Percentiles rank a stretch among this genome's conserved stretches.
Evolutionary conservation across 2,113 vertebrate genomes (phyloP).

Genomic region (Vimba vimba): DNA sequence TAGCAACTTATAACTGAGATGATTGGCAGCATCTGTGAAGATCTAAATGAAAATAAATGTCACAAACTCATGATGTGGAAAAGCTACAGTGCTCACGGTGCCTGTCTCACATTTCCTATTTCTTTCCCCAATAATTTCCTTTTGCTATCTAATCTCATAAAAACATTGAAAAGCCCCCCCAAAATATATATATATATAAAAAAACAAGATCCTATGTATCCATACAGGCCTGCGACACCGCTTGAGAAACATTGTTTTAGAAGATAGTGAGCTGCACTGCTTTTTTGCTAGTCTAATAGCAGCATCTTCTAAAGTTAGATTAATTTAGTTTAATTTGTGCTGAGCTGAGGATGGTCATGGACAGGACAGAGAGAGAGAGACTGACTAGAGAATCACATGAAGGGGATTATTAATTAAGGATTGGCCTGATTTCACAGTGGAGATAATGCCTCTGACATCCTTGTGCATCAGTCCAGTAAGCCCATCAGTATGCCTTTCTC

Average conservation of each 20-base stretch:
- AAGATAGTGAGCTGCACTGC: neutral
- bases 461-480: slow-evolving; percentile 37
- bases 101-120: neutral
- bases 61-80: neutral
- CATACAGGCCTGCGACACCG: neutral
- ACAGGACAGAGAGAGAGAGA: neutral
- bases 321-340: slow-evolving; percentile 47
- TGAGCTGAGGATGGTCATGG: slow-evolving; percentile 11
- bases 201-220: neutral
- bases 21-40: neutral
- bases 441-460: slow-evolving; percentile 36
- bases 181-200: neutral
- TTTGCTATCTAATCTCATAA: slow-evolving; percentile 1
- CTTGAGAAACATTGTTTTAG: neutral
- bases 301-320: slow-evolving; percentile 30
- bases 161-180: neutral
- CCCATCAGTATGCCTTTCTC: slow-evolving; percentile 56
- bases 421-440: slow-evolving; percentile 53
- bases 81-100: neutral
- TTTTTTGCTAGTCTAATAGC: slow-evolving; percentile 20
- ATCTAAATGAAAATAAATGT: slow-evolving; percentile 1
- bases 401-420: slow-evolving; percentile 52
- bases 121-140: slow-evolving; percentile 8
- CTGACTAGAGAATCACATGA: slow-evolving; percentile 40
- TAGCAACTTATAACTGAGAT: slow-evolving; percentile 2